Base-by-base conservation (phyloP, 2,888 invertebrate genomes). In the Thysanoteuthis rhombus region DNA sequence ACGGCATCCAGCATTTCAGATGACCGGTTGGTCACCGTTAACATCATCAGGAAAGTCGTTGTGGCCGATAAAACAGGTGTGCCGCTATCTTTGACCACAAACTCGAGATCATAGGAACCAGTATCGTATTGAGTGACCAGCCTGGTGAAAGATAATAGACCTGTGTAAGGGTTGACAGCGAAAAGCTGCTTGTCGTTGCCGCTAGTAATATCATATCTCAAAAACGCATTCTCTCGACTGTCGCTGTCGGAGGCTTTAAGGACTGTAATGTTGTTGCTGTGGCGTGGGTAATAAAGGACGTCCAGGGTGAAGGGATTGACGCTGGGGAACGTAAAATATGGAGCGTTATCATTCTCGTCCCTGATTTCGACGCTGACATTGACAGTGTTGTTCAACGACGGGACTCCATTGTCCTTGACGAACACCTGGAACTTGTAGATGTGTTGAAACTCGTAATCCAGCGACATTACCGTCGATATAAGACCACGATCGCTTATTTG, bases 331-430 rank as follows among this genome's bases (percentile, higher is more conserved):
- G 75, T 42, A 89, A 94, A 95, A 40, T 58, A 38, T 10, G 95
- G 95, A 28, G 94, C 92, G 89, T 94, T 93, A 90, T 95, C 95
- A 90, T 95, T 95, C 52, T 94, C 94, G 93, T 95, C 95, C 40
- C 93, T 93, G 25, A 95, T 92, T 22, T 93, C 25, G 25, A 95
- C 94, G 28, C 58, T 94, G 42, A 95, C 93, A 36, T 39, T 89
- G 16, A 93, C 93, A 4, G 93, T 93, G 28, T 94, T 94, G 52
- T 94, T 94, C 92, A 94, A 93, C 25, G 93, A 89, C 6, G 95
- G 95, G 32, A 45, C 90, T 19, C 94, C 95, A 28, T 94, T 93
- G 92, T 95, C 95, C 42, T 93, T 94, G 93, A 95, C 95, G 45
- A 93, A 92, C 2, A 95, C 94, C 16, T 93, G 58, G 52, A 95